These are phyloP conservation scores for Eclectus roratus DNA, from an alignment of 2,113 vertebrate genomes.

Conservation along the genomic window DNA sequence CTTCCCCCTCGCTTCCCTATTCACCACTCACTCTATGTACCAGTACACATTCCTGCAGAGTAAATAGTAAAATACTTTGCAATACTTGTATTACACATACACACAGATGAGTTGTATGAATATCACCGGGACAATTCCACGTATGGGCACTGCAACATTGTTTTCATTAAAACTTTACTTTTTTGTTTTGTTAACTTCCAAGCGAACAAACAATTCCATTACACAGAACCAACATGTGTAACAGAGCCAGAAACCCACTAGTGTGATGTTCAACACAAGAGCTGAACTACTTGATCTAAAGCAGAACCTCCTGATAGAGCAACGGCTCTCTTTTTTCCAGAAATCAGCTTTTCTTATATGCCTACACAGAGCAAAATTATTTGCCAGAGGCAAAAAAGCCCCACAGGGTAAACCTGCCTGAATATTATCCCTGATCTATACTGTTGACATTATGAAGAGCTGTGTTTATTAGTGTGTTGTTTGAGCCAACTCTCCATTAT, in stretches of 20 bases:
- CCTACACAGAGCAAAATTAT: neutral
- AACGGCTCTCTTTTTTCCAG: neutral
- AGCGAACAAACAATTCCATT: neutral
- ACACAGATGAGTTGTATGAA: neutral
- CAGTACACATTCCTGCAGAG: neutral
- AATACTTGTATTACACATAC: neutral
- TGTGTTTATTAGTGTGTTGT: neutral
- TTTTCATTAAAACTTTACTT: neutral
- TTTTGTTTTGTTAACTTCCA: neutral
- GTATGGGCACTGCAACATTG: fast-evolving
- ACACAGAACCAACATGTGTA: neutral
- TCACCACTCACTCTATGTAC: neutral
- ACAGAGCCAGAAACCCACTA: neutral
- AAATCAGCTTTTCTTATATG: neutral
- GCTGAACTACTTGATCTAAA: neutral
- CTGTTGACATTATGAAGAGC: neutral
- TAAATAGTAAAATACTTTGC: neutral
- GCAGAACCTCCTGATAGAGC: neutral
- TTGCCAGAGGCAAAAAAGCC: neutral
- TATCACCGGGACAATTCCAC: neutral
- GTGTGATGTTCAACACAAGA: neutral
- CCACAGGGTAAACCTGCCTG: neutral
- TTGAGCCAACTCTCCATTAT: neutral
- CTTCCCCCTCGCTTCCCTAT: neutral
- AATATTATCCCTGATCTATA: neutral